These are phyloP conservation scores for Brachyptera putata DNA, from an alignment of 2,888 invertebrate species.

Conservation along the genomic window DNA sequence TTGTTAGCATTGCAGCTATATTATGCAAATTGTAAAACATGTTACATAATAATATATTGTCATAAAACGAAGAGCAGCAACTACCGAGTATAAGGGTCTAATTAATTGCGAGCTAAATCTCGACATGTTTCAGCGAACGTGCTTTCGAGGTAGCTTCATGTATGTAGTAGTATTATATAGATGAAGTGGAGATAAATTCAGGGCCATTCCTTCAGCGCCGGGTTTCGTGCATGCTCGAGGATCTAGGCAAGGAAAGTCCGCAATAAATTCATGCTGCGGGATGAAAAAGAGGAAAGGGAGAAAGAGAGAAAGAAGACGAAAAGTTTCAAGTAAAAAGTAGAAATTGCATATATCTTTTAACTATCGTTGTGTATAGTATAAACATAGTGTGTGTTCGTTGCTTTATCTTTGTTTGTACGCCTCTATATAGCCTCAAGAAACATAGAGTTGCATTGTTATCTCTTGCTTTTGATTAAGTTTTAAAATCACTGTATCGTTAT, in stretches of 20 bases:
- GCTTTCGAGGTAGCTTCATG: conserved; percentile 8
- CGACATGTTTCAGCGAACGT: conserved; percentile 7
- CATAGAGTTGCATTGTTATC: conserved; percentile 1
- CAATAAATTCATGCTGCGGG: not conserved
- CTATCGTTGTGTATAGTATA: too few relatives aligned
- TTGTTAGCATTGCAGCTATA: conserved; percentile 5
- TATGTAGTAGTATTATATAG: not conserved
- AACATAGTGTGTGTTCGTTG: too few relatives aligned
- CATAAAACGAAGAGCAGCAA: conserved; percentile 6
- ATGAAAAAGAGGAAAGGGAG: not conserved
- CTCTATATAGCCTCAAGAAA: too few relatives aligned
- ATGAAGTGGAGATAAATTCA: conserved; percentile 18
- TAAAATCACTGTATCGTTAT: conserved; percentile 5
- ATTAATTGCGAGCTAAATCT: conserved; percentile 18
- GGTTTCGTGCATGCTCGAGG: not conserved
- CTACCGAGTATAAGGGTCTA: conserved; percentile 10
- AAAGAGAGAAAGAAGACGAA: too few relatives aligned
- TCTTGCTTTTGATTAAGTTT: not conserved
- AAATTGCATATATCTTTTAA: too few relatives aligned
- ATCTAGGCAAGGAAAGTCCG: not conserved
- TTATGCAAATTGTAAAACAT: conserved; percentile 18
- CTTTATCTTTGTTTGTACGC: too few relatives aligned
- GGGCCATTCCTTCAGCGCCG: not conserved
- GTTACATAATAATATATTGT: conserved; percentile 14
- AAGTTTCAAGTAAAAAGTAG: not conserved